Percentiles rank a stretch among this genome's conserved stretches.
Conservation (phyloP, 1,140 invertebrate genomes). For the Vanessa tameamea region DNA sequence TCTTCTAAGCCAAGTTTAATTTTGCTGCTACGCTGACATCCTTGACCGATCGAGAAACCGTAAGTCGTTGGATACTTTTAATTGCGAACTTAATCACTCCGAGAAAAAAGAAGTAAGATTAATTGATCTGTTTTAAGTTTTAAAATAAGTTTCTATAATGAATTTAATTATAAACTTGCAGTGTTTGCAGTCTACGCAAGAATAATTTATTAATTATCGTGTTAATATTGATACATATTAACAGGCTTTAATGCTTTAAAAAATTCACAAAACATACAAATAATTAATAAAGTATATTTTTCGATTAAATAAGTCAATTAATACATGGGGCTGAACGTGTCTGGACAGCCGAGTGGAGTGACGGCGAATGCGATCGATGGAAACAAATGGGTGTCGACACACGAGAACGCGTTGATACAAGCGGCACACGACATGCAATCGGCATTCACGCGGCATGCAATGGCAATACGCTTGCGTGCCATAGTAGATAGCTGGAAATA, state of each 20-base stretch:
- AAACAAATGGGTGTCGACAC: conserved; percentile 73
- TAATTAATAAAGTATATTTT: background rate
- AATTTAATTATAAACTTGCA: conserved; percentile 27
- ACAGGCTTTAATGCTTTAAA: no score
- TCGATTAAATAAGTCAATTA: conserved; percentile 37
- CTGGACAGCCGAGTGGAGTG: conserved; percentile 43
- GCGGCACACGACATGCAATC: conserved; percentile 49
- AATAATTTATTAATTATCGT: background rate
- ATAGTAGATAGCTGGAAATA: conserved; percentile 56
- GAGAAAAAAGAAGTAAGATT: conserved; percentile 42
- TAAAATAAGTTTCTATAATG: conserved; percentile 36
- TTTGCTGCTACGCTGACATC: conserved; percentile 37
- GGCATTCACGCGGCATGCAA: conserved; percentile 39
- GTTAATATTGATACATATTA: background rate
- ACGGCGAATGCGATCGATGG: conserved; percentile 63
- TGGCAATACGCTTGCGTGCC: conserved; percentile 61
- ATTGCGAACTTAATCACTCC: conserved; percentile 44
- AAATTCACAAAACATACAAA: background rate
- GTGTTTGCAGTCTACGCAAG: conserved; percentile 1
- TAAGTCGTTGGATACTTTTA: conserved; percentile 49
- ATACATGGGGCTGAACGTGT: conserved; percentile 4
- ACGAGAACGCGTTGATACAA: conserved; percentile 49
- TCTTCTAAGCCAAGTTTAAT: conserved; percentile 28
- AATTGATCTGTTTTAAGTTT: conserved; percentile 40
- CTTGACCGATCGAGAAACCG: conserved; percentile 47